Percentiles rank a stretch among this genome's conserved stretches.
Conservation (phyloP, 2,797 vertebrate genomes). For the Coilia nasus region DNA sequence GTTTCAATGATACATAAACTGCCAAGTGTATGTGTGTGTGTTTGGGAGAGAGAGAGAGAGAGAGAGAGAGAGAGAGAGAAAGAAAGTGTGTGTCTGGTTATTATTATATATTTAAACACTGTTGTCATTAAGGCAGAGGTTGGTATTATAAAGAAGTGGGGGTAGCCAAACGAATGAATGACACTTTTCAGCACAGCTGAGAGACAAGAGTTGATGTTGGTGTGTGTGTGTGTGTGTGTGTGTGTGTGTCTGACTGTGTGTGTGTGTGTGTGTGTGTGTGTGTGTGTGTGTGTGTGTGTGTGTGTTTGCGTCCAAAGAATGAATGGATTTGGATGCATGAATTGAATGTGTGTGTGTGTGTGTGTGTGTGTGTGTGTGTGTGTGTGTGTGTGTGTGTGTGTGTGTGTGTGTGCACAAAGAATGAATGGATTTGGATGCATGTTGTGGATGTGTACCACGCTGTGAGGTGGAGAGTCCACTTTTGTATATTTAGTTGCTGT, state of each 20-base stretch:
- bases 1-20: not conserved
- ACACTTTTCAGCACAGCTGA: not conserved
- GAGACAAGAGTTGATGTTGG: not conserved
- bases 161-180: not conserved
- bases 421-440: no score
- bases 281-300: not conserved
- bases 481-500: conserved; percentile 69
- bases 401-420: no score
- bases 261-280: not conserved
- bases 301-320: not conserved
- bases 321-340: not conserved
- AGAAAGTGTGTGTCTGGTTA: no score
- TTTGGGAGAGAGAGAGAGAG: no score
- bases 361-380: no score
- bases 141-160: not conserved
- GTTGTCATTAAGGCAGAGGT: not conserved
- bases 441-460: not conserved
- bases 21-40: not conserved
- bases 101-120: not conserved
- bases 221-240: not conserved
- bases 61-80: no score
- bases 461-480: conserved; percentile 34
- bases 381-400: no score
- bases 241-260: not conserved
- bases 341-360: not conserved